Base-by-base conservation (phyloP, 2,113 vertebrate genomes). In the Myotis brandtii region DNA sequence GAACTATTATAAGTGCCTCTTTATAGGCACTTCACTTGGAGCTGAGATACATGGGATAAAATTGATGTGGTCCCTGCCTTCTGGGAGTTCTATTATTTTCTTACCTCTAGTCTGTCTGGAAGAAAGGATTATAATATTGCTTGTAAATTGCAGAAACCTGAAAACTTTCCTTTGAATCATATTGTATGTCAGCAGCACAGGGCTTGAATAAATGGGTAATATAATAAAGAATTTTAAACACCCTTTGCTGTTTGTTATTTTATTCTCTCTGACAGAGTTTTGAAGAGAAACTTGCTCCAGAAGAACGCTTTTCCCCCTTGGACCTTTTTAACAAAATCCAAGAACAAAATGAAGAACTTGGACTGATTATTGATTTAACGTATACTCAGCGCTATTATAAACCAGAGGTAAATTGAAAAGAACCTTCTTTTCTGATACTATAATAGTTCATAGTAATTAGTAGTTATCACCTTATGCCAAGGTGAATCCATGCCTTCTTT, bases 291-390 rank as follows among this genome's bases (percentile, higher is more conserved):
- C 98, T 99, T 11, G 88, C 56, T 1, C 69, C 92, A 1, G 88
- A 98, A 0, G 98, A 99, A 21, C 97, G 95, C 0, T 99, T 99
- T 64, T 99, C 99, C 0, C 99, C 98, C 0, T 96, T 67, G 43
- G 99, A 99, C 76, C 99, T 99, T 48, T 40, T 99, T 40, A 98
- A 97, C 72, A 94, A 97, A 93, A 25, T 99, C 6, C 85, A 81
- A 69, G 97, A 98, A 52, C 98, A 99, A 37, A 96, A 98, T 5
- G 98, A 99, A 73, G 98, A 99, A 3, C 98, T 99, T 32, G 99
- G 99, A 17, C 80, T 99, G 93, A 98, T 99, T 91, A 98, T 99
- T 1, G 99, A 99, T 97, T 98, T 99, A 46, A 99, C 99, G 0
- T 99, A 97, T 95, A 99, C 99, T 27, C 98, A 96, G 0, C 99